Percentiles rank a stretch among this genome's conserved stretches.
These are phyloP conservation scores for Orbicella faveolata DNA, from an alignment of 64 coral and sea anemone genomes.

Conservation along the genomic window DNA sequence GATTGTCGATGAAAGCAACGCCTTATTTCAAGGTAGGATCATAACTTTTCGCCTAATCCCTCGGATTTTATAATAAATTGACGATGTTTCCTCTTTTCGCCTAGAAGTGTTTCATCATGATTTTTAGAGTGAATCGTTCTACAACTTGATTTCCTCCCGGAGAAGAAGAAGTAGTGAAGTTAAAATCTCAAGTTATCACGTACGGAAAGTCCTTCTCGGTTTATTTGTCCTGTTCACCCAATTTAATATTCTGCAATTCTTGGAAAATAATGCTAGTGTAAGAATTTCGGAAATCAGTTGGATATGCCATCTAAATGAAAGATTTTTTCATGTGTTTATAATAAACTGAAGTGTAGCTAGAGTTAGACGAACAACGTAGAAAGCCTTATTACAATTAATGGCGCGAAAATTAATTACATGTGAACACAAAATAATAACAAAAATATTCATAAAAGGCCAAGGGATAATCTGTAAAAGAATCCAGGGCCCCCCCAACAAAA, in stretches of 20 bases:
- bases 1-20: conserved; percentile 27
- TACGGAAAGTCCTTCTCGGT: too few relatives aligned
- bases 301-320: not conserved
- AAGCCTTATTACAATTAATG: too few relatives aligned
- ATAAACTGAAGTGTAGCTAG: too few relatives aligned
- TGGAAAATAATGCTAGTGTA: too few relatives aligned
- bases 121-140: not conserved
- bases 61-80: not conserved
- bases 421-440: too few relatives aligned
- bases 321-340: not conserved
- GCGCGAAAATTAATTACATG: too few relatives aligned
- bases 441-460: too few relatives aligned
- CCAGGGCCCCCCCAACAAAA: too few relatives aligned
- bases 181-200: not conserved
- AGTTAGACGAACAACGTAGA: not conserved
- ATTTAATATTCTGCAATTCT: too few relatives aligned
- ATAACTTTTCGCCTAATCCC: not conserved
- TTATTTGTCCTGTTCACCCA: too few relatives aligned
- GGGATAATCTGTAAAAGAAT: too few relatives aligned
- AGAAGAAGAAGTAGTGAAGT: not conserved
- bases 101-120: not conserved
- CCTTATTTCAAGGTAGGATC: conserved; percentile 23
- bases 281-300: too few relatives aligned
- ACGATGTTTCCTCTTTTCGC: not conserved
- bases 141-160: not conserved